Evolutionary conservation across 1,140 invertebrate species (phyloP).

Genomic region (Drosophila insularis): DNA sequence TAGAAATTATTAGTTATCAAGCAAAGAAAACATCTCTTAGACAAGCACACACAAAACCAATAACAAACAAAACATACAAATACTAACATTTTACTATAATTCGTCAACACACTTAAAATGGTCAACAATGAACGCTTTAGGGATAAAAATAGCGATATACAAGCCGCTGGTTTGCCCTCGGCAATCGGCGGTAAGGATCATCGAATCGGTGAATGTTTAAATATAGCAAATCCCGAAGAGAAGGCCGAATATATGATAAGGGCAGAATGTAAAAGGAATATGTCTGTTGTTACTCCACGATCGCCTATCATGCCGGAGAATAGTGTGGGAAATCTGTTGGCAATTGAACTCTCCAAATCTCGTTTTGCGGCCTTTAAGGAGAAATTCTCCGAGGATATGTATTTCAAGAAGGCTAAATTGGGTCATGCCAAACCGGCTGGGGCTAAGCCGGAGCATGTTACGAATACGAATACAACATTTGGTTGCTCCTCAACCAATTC

Average conservation of each 20-base stretch:
- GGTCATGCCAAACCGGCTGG: constrained; percentile 40
- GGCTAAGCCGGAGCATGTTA: constrained; percentile 63
- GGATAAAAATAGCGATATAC: constrained; percentile 44
- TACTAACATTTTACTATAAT: too few species aligned
- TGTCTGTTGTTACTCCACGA: not conserved
- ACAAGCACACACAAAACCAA: constrained; percentile 2
- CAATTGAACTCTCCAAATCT: constrained; percentile 54
- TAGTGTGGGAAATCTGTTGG: constrained; percentile 47
- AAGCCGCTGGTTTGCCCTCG: constrained; percentile 37
- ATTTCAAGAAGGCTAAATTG: constrained; percentile 48
- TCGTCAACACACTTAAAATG: constrained; percentile 33
- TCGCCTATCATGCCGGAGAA: constrained; percentile 21
- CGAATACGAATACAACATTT: constrained; percentile 59
- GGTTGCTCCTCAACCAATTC: constrained; percentile 18
- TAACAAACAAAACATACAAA: not conserved
- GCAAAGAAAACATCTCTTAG: not conserved
- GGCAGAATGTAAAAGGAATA: constrained; percentile 21
- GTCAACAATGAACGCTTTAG: constrained; percentile 34
- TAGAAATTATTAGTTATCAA: not conserved
- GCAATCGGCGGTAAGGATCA: not conserved
- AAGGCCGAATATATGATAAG: constrained; percentile 45
- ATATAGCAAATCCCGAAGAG: constrained; percentile 39
- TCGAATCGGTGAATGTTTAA: constrained; percentile 19
- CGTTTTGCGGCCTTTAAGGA: constrained; percentile 67
- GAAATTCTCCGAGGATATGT: constrained; percentile 70